Evolutionary conservation across 2,888 invertebrate species (phyloP).

Genomic region (Drosophila atripex): DNA sequence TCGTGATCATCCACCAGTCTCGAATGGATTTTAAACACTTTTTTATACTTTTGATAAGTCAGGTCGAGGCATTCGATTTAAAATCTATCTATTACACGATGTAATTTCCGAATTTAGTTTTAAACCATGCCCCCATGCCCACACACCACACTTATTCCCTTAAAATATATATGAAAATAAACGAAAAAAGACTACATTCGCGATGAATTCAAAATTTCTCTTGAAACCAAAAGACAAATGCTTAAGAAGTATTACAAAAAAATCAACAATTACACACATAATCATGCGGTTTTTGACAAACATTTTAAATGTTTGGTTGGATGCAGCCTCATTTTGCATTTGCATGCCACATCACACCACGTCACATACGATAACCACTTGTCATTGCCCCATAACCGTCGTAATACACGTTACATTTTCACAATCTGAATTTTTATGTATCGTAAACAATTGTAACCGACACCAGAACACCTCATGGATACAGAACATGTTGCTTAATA

Average conservation of each 20-base stretch:
- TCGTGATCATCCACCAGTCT: constrained; percentile 48
- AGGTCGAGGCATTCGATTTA: constrained; percentile 79
- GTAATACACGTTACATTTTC: constrained; percentile 57
- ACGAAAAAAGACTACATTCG: constrained; percentile 72
- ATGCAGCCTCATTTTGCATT: constrained; percentile 70
- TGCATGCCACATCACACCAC: constrained; percentile 28
- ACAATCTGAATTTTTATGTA: constrained; percentile 57
- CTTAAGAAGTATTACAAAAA: constrained; percentile 74
- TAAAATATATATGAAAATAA: constrained; percentile 29
- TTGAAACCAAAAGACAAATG: constrained; percentile 71
- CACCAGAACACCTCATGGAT: constrained; percentile 56
- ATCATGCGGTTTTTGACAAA: constrained; percentile 74
- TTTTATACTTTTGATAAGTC: constrained; percentile 80
- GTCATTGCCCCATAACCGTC: constrained; percentile 46
- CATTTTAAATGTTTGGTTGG: constrained; percentile 72
- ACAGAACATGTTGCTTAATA: constrained; percentile 75
- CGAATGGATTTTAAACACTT: constrained; percentile 78
- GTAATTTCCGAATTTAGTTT: constrained; percentile 70
- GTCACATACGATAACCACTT: constrained; percentile 52
- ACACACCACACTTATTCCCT: constrained; percentile 1
- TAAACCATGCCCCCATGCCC: constrained; percentile 47
- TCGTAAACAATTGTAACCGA: constrained; percentile 59
- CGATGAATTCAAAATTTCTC: constrained; percentile 73
- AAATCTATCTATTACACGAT: constrained; percentile 68
- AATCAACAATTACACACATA: constrained; percentile 58